Conservation (phyloP, 2,113 vertebrate species). For the Climacteris rufus region DNA sequence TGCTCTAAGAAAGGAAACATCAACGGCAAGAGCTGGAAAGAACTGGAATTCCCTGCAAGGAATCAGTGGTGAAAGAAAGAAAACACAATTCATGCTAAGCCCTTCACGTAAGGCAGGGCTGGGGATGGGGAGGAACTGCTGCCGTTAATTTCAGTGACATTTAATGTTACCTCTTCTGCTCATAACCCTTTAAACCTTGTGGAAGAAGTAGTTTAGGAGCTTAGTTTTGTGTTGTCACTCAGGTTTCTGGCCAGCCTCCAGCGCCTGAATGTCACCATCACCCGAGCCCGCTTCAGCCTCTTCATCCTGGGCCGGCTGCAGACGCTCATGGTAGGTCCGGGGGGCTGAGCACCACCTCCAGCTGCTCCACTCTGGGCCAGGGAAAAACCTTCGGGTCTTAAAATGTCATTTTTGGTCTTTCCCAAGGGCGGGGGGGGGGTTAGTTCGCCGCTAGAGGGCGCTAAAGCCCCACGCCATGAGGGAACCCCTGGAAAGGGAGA, state of each 20-base stretch:
- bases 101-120: not conserved
- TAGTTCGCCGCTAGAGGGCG: conserved; percentile 3
- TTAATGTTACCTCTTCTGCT: not conserved
- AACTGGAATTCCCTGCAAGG: conserved; percentile 6
- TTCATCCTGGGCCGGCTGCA: conserved; percentile 83
- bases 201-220: not conserved
- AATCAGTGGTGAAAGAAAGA: not conserved
- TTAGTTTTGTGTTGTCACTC: not conserved
- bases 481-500: not conserved
- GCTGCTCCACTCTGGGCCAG: not conserved
- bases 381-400: not conserved
- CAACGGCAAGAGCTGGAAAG: not conserved
- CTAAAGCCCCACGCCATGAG: not conserved
- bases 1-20: conserved; percentile 25
- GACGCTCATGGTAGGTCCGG: conserved; percentile 78
- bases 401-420: not conserved
- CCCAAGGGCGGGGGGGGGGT: not conserved
- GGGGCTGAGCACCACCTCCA: not conserved
- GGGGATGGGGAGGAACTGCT: not conserved
- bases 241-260: conserved; percentile 85
- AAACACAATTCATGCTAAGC: not conserved
- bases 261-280: conserved; percentile 85
- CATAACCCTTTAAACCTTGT: not conserved
- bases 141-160: not conserved
- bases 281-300: conserved; percentile 82